Base-by-base conservation (phyloP, 2,113 vertebrate species). In the Campylomormyrus tamandua region DNA sequence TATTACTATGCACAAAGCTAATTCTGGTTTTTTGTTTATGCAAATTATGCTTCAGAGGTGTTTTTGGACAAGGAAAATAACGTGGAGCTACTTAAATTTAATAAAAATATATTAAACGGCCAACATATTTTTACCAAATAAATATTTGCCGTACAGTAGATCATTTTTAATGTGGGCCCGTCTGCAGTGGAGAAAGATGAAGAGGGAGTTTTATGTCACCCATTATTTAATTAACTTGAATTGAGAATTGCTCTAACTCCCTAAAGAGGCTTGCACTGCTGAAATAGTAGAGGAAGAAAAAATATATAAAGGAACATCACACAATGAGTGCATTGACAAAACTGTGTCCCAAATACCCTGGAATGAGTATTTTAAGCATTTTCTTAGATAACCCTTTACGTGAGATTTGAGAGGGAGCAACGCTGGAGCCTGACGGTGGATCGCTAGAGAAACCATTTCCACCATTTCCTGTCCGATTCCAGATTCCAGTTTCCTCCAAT, bases 371-470 rank as follows among this genome's bases (percentile, higher is more conserved):
- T 87, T 56, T 8, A 49, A 31, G 35, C 21, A 3, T 21, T 27
- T 88, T 74, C n/a, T 89, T 62, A 84, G 24, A 84, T 27, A 89
- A 27, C 39, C 39, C 24, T 94, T 93, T 92, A 10, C 42, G 45
- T 84, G 83, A 46, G 39, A 45, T 48, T 48, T 80, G 62, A 70
- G 62, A 31, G 62, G 3, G 62, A 70, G n/a, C 62, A 4, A 70
- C 35, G 8, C 5, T 3, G 77, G 39, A 93, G 94, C 93, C 94
- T 91, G 91, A 92, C 90, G 93, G 87, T 35, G 88, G 83, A 74
- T 89, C 13, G 0, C 45, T 46, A 86, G 91, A 27, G 50, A 91
- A 74, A 87, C 21, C 53, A 95, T 91, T 91, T 92, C 92, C 92
- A 42, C 49, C n/a, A 24, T 45, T 90, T 90, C 90, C 89, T 90